Evolutionary conservation across 2,888 invertebrate species (phyloP).

Genomic region (Heliconius ismenius): DNA sequence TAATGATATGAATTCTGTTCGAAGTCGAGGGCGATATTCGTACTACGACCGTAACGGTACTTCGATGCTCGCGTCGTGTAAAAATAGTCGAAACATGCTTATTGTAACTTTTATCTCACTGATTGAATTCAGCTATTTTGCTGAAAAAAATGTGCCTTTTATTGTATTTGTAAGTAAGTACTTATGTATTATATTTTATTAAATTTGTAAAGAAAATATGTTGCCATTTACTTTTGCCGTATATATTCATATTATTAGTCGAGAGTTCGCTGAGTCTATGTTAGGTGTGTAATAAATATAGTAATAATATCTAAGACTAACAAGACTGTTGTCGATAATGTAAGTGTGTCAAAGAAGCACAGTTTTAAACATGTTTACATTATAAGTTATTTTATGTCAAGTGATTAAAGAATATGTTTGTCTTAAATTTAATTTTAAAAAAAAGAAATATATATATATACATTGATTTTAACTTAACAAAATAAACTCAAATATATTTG

Average conservation of each 20-base stretch:
- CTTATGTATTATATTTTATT: constrained; percentile 48
- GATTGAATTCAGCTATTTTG: constrained; percentile 31
- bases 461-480: neutral
- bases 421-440: neutral
- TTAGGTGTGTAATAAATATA: constrained; percentile 34
- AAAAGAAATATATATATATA: neutral
- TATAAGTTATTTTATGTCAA: constrained; percentile 15
- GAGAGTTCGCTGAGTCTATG: constrained; percentile 2
- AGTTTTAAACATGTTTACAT: constrained; percentile 39
- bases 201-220: constrained; percentile 32
- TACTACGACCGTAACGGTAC: constrained; percentile 33
- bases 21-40: constrained; percentile 31
- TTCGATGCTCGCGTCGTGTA: constrained; percentile 20
- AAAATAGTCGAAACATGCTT: constrained; percentile 29
- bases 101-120: constrained; percentile 34
- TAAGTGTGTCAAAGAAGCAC: constrained; percentile 52
- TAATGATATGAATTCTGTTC: constrained; percentile 29
- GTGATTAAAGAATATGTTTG: constrained; percentile 9
- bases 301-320: constrained; percentile 48
- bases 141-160: constrained; percentile 61
- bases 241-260: constrained; percentile 1
- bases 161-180: constrained; percentile 53
- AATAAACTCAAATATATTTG: neutral
- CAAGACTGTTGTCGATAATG: constrained; percentile 66
- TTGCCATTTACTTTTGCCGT: constrained; percentile 37